Evolutionary conservation across 2,113 vertebrate species (phyloP).

Genomic region (Progne subis): DNA sequence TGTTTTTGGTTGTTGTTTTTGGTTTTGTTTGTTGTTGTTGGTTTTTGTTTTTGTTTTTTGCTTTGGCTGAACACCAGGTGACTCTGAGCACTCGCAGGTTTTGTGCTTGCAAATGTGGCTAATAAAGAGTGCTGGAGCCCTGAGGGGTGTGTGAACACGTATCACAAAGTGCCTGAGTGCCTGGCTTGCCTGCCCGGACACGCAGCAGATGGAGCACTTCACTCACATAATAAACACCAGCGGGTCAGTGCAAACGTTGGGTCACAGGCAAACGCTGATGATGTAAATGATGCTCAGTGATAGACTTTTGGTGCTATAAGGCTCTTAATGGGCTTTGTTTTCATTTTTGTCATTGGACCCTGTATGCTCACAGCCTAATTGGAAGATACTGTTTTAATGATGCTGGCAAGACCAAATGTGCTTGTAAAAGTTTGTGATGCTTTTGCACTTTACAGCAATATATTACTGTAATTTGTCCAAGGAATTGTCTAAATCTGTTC

Average conservation of each 20-base stretch:
- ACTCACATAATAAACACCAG: not conserved
- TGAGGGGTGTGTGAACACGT: not conserved
- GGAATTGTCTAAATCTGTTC: not conserved
- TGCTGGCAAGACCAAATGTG: not conserved
- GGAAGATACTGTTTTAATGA: not conserved
- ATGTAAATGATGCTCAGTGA: not conserved
- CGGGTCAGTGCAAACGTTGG: not conserved
- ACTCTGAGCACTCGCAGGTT: not conserved
- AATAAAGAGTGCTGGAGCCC: not conserved
- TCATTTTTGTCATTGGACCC: not conserved
- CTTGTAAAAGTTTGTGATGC: not conserved
- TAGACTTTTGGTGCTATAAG: not conserved
- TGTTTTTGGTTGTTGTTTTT: not conserved
- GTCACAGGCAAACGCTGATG: not conserved
- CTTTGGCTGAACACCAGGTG: not conserved
- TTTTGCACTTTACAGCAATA: not conserved
- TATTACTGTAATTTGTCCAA: not conserved
- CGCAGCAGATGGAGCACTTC: slow-evolving; percentile 66
- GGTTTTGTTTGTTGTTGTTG: not conserved
- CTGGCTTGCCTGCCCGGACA: not conserved
- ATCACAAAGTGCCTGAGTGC: not conserved
- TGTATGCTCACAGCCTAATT: not conserved
- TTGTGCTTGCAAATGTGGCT: not conserved
- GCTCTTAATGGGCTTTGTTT: not conserved
- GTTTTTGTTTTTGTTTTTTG: not conserved